Base-by-base conservation (phyloP, 2,888 invertebrate species). In the Pollenia amentaria region DNA sequence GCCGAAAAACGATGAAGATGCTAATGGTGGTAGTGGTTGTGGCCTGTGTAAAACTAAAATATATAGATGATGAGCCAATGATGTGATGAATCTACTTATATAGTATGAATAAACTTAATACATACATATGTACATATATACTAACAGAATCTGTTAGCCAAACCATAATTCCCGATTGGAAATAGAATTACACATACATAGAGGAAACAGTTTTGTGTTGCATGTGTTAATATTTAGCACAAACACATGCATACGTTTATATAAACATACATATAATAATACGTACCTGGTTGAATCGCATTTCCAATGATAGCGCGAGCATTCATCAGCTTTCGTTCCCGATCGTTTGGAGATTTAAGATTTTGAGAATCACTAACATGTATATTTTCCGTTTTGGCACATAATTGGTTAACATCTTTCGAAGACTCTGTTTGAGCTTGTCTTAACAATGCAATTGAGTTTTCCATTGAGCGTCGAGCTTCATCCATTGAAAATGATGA, bases 301-400 rank as follows among this genome's bases (percentile, higher is more conserved):
- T 95, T 95, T 88, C 96, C 95, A 88, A 96, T 96, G 90, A 96
- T 96, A 91, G 95, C 96, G 76, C 96, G 95, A 1, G 96, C 96
- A 89, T 95, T 96, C 91, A 95, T 95, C 92, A 93, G 94, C 94
- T 94, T 94, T 89, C 94, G 93, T 89, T 94, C 94, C 65, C 95
- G 94, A 92, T 94, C 94, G 90, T 92, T 94, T 92, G 89, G 84
- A 3, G 81, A 62, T 53, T 65, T 73, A 0, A 81, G 46, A 7
- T 29, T 69, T 16, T 80, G 65, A 14, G 85, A 84, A 55, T 92
- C 92, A 72, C 90, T 92, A 14, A 93, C 91, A 16, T 90, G 92
- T 81, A 93, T 91, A 65, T 89, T 92, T 85, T 93, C 93, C 0
- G 93, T 93, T 90, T 93, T 92, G 73, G 92, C 92, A 87, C 93